Evolutionary conservation across 1,140 invertebrate genomes (phyloP).

Genomic region (Scaptodrosophila lebanonensis): DNA sequence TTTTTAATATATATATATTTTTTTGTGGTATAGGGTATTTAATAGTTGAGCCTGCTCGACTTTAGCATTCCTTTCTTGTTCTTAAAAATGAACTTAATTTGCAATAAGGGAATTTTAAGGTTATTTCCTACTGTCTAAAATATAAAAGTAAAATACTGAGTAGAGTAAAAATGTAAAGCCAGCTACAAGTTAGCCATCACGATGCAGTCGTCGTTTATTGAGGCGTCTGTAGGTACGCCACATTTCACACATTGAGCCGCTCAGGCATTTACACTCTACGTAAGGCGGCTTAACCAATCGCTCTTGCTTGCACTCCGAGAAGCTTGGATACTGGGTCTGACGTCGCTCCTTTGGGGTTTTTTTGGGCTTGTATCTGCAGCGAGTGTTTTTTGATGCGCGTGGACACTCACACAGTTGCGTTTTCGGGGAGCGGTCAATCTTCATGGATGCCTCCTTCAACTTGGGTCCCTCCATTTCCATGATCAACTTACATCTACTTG

Average conservation of each 20-base stretch:
- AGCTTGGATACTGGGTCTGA: slow-evolving; percentile 29
- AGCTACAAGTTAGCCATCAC: not conserved
- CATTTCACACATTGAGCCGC: not conserved
- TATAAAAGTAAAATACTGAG: too few relatives aligned
- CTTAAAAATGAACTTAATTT: too few relatives aligned
- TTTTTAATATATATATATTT: too few relatives aligned
- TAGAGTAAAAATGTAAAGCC: too few relatives aligned
- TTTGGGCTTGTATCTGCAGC: not conserved
- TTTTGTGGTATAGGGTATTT: too few relatives aligned
- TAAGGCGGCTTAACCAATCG: not conserved
- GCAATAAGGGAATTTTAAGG: too few relatives aligned
- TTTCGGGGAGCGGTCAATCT: not conserved
- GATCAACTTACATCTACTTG: not conserved
- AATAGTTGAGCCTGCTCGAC: too few relatives aligned
- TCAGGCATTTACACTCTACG: slow-evolving; percentile 24
- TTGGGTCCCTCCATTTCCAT: not conserved
- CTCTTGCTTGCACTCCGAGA: slow-evolving; percentile 30
- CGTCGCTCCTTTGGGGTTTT: slow-evolving; percentile 1
- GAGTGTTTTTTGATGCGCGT: fast-evolving
- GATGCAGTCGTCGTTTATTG: not conserved
- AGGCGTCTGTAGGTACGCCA: not conserved
- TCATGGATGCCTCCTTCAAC: too few relatives aligned
- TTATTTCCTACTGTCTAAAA: too few relatives aligned
- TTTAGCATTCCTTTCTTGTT: too few relatives aligned
- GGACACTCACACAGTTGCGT: slow-evolving; percentile 18